Conservation (phyloP, 2,797 vertebrate species). For the Falco berigora region DNA sequence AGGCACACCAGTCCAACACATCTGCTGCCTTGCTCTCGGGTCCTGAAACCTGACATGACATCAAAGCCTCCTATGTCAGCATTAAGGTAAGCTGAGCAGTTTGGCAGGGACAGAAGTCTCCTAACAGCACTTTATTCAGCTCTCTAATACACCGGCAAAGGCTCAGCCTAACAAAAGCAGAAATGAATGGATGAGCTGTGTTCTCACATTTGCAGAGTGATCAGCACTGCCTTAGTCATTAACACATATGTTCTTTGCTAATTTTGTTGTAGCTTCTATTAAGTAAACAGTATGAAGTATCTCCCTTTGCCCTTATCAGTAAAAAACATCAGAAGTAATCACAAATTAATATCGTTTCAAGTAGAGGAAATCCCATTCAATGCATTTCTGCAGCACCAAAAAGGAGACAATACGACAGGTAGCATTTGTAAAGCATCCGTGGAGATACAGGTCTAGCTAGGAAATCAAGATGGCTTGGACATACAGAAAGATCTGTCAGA, state of each 20-base stretch:
- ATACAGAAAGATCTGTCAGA: not conserved
- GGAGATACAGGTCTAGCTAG: not conserved
- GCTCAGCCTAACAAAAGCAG: not conserved
- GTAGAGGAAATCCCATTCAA: not conserved
- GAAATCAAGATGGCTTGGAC: not conserved
- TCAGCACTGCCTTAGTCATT: not conserved
- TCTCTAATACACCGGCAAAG: not conserved
- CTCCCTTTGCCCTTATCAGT: not conserved
- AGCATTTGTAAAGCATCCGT: not conserved
- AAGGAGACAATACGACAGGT: not conserved
- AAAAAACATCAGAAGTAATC: not conserved
- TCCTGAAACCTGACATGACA: not conserved
- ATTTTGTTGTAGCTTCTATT: not conserved
- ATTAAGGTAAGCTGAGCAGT: not conserved
- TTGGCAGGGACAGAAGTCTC: not conserved
- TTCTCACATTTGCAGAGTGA: rapidly evolving
- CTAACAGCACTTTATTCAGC: not conserved
- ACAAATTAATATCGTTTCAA: not conserved
- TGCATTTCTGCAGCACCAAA: not conserved
- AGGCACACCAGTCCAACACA: not conserved
- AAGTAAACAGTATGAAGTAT: not conserved
- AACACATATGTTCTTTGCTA: not conserved
- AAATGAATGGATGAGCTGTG: rapidly evolving
- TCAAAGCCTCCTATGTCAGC: not conserved
- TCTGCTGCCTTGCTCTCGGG: not conserved